Evolutionary conservation across 2,888 invertebrate genomes (phyloP), one percentile per base, ranked within the genome.

Genomic region (Drosophila aldrichi): DNA sequence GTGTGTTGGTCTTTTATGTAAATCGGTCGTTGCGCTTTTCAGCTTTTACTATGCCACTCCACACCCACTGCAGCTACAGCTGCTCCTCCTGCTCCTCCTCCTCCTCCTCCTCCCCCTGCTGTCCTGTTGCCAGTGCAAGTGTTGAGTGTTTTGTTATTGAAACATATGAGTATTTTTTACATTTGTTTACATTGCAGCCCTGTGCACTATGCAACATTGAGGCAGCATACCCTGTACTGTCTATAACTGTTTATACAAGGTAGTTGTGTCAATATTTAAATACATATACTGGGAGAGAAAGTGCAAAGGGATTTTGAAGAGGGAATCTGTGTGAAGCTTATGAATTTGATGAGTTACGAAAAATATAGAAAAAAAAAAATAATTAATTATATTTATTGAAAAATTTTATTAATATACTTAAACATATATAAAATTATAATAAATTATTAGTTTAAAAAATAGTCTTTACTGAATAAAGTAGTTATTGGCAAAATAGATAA

Each of bases 91-190:
- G 10, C 36, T 16, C 52, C 52, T n/a, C 43, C 18, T 12, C 9
- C 43, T 16, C 14, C 34, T 36, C 4, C 34, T 34, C 3, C 34
- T 12, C 12, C 34, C 14, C 25, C n/a, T 16, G 22, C 36, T 0
- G 32, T 32, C 43, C 51, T 60, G 36, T 22, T 56, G 25, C 59
- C 46, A 34, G 62, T 43, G 43, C 77, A 67, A 71, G 79, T 88
- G 89, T 80, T 85, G 86, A 88, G 88, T 88, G 89, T 88, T 86
- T 88, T 89, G 86, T 89, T 86, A 86, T 86, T 86, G 88, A 86
- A 86, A 88, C 88, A 88, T 88, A 84, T 89, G 80, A 77, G 77
- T 54, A 71, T 71, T 70, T 76, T 79, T 71, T 59, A 75, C 80
- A 72, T 54, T 75, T 79, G 72, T 75, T 71, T 71, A 71, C 77